Evolutionary conservation across 53 echinoderm and acorn worm species (phyloP), one percentile per base, ranked within the genome.

Genomic region (Temnopleurus reevesii): DNA sequence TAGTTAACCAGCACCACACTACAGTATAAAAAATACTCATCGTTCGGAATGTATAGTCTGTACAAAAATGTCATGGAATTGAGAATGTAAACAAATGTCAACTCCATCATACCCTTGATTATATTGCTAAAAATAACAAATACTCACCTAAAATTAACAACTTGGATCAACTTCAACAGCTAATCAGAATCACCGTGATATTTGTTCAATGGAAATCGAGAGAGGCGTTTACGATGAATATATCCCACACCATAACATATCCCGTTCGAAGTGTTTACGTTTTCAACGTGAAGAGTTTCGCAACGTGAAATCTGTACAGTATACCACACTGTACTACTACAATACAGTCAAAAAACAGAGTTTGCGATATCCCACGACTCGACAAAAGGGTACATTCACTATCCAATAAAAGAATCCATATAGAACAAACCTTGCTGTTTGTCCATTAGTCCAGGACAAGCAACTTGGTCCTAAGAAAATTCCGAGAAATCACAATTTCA

Each of bases 271-370:
- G 36, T 83, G 83, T 83, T 83, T 83, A 83, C 83, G 83, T 83
- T 53, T 79, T 46, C 83, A 83, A 83, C 83, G 83, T 56, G 83
- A 83, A 81, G 83, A 34, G 83, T 55, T 55, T 83, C 55, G 34
- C 83, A 83, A 83, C 83, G 83, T 56, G 83, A 53, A 51, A 79
- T 76, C 81, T 26, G 81, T 83, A 53, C 46, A 41, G 47, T 79
- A 71, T 71, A 71, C 71, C 38, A 71, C 71, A n/a, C n/a, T 51
- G 15, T 77, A 12, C 24, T 10, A 33, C 43, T 53, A 83, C 83
- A 83, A 83, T 83, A 83, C 83, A 34, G 55, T 83, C 83, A 55
- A 83, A 83, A 77, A 63, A 35, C 36, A 83, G 83, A 83, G 54
- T 83, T 83, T 83, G 53, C 28, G 46, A 80, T 71, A 53, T 83